A percentile compares a stretch with the other conserved stretches of the same genome.
phyloP scores from a whole-genome alignment of 2,888 invertebrate genomes.

The Diaperis boleti region DNA sequence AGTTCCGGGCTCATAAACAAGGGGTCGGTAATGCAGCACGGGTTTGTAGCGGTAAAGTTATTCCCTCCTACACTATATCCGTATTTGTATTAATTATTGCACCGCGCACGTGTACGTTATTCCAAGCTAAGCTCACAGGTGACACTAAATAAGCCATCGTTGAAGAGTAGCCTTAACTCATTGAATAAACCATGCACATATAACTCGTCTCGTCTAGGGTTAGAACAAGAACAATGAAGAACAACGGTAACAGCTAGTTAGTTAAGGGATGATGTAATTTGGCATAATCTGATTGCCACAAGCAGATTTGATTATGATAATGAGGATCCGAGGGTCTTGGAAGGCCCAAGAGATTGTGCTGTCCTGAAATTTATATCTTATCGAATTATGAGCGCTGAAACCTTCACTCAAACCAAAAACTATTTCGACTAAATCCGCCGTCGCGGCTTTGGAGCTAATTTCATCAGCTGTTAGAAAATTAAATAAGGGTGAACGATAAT shows the following conservation, averaged over 20 bases:
- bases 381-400: conserved; percentile 43
- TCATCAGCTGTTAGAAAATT: neutral
- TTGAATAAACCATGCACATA: conserved; percentile 37
- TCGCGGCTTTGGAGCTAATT: neutral
- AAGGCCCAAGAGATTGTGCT: conserved; percentile 38
- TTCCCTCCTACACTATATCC: conserved; percentile 50
- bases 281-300: conserved; percentile 62
- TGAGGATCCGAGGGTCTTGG: conserved; percentile 53
- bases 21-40: conserved; percentile 44
- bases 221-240: conserved; percentile 46
- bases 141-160: conserved; percentile 48
- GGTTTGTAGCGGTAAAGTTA: conserved; percentile 47
- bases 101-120: conserved; percentile 51
- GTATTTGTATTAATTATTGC: conserved; percentile 56
- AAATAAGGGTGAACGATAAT: neutral
- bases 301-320: conserved; percentile 65
- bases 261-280: conserved; percentile 63
- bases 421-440: conserved; percentile 21
- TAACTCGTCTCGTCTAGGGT: conserved; percentile 35
- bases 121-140: conserved; percentile 48
- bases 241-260: conserved; percentile 61
- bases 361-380: conserved; percentile 50
- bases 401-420: conserved; percentile 30
- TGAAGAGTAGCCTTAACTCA: conserved; percentile 31
- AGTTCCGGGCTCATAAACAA: conserved; percentile 52